Evolutionary conservation across 2,113 vertebrate genomes (phyloP).

Genomic region (rabbit (Oryctolagus cuniculus)): mOryCun1.1 NC_091444.1:36785001-36785500

Average conservation of each 20-base stretch:
- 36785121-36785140: neutral
- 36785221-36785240: neutral
- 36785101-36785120: neutral
- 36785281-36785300: neutral
- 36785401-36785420: neutral
- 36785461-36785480: neutral
- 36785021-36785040: too few relatives aligned
- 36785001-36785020: too few relatives aligned
- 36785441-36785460: neutral
- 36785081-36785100: neutral
- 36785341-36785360: neutral
- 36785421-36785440: neutral
- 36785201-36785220: neutral
- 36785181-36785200: neutral
- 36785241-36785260: neutral
- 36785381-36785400: conserved; percentile 16
- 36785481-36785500: neutral
- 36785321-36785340: neutral
- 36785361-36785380: neutral
- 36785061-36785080: too few relatives aligned
- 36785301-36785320: neutral
- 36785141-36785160: neutral
- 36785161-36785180: neutral
- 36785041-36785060: too few relatives aligned
- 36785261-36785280: neutral